phyloP scores from a whole-genome alignment of 1,140 invertebrate species.

The Meteorus sp. region DNA sequence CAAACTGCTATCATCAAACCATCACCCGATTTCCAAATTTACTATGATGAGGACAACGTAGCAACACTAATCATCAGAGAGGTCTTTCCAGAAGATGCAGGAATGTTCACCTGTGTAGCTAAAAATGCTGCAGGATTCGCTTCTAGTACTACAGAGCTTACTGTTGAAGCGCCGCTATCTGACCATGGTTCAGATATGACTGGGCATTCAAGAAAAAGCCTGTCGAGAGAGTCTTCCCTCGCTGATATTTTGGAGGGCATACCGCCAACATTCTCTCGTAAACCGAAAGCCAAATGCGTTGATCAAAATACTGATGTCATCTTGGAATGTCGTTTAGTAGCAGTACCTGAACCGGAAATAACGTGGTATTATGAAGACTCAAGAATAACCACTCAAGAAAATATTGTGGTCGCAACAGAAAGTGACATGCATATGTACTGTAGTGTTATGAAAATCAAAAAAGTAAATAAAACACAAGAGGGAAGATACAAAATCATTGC shows the following conservation, averaged over 20 bases:
- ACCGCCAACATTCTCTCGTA: slow-evolving; percentile 88
- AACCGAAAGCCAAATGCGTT: slow-evolving; percentile 81
- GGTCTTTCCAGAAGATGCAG: slow-evolving; percentile 96
- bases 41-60: slow-evolving; percentile 89
- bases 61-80: slow-evolving; percentile 92
- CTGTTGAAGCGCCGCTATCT: slow-evolving; percentile 83
- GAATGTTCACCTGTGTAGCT: slow-evolving; percentile 93
- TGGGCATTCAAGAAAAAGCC: slow-evolving; percentile 74
- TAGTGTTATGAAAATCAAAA: slow-evolving; percentile 77
- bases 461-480: slow-evolving; percentile 78
- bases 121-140: slow-evolving; percentile 94
- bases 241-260: slow-evolving; percentile 90
- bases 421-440: slow-evolving; percentile 91
- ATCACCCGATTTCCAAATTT: slow-evolving; percentile 89
- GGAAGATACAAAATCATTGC: slow-evolving; percentile 87
- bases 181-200: slow-evolving; percentile 87
- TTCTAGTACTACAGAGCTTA: slow-evolving; percentile 86
- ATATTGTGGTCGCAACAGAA: slow-evolving; percentile 72
- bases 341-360: slow-evolving; percentile 88
- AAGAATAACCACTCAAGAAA: slow-evolving; percentile 67
- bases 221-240: slow-evolving; percentile 86
- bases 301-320: slow-evolving; percentile 79
- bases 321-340: slow-evolving; percentile 82
- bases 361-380: slow-evolving; percentile 79
- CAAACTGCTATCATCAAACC: slow-evolving; percentile 90